Conservation (phyloP, 2,797 vertebrate species). For the Argya squamiceps region DNA sequence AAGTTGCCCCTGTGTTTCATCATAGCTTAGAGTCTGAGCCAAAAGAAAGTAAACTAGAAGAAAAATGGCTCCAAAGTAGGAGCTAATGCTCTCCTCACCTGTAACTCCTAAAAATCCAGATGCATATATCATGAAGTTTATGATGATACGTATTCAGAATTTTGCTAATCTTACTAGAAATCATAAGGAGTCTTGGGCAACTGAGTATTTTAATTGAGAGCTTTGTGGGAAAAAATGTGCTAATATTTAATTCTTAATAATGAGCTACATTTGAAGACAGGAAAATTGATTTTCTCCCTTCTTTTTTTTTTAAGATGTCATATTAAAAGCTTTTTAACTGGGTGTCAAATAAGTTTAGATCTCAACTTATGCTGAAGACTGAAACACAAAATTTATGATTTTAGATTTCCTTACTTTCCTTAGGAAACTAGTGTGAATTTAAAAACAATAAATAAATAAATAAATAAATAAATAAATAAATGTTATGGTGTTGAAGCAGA, state of each 20-base stretch:
- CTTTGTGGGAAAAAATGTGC: background rate
- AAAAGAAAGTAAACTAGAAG: background rate
- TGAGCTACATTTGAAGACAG: constrained; percentile 17
- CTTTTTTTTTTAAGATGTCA: background rate
- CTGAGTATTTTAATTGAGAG: constrained; percentile 37
- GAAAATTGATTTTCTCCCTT: background rate
- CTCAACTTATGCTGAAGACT: background rate
- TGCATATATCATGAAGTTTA: background rate
- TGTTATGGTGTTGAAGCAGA: background rate
- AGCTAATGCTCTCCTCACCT: background rate
- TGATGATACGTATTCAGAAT: background rate
- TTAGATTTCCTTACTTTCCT: background rate
- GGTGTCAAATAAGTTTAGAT: background rate
- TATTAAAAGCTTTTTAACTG: background rate
- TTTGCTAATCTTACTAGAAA: background rate
- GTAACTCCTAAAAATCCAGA: background rate
- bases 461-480: background rate
- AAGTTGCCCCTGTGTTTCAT: background rate
- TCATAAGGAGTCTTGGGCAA: background rate
- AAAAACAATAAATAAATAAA: background rate
- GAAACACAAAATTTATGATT: fast-evolving
- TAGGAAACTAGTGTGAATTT: background rate
- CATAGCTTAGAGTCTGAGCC: background rate
- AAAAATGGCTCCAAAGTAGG: background rate
- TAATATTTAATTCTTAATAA: background rate